Conservation (phyloP, 2,113 vertebrate genomes). For the Myotis yumanensis region DNA sequence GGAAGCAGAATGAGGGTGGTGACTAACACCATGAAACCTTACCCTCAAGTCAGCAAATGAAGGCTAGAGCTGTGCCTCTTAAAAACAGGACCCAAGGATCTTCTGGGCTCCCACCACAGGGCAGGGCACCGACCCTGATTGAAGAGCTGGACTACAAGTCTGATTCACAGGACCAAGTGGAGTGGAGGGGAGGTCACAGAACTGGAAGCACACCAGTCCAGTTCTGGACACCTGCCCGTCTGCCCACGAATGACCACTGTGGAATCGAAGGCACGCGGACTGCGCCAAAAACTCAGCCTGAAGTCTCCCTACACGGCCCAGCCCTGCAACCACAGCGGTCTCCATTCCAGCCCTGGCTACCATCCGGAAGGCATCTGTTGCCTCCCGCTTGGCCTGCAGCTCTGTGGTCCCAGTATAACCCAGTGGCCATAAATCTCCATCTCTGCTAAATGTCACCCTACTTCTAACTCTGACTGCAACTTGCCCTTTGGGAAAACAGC, state of each 20-base stretch:
- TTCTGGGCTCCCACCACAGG: not conserved
- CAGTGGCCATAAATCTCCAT: conserved; percentile 39
- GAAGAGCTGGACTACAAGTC: not conserved
- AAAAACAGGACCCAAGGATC: not conserved
- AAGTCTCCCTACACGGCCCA: not conserved
- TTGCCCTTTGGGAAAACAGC: conserved; percentile 59
- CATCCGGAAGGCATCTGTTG: not conserved
- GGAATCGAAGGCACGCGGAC: not conserved
- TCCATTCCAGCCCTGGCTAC: not conserved
- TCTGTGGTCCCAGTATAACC: conserved; percentile 33
- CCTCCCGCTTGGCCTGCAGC: not conserved
- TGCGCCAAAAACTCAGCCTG: not conserved
- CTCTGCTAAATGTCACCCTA: conserved; percentile 48
- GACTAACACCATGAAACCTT: not conserved
- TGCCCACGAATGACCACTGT: conserved; percentile 47
- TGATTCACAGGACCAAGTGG: not conserved
- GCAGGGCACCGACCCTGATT: not conserved
- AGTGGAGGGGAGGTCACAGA: not conserved
- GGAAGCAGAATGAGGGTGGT: not conserved
- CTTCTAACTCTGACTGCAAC: conserved; percentile 57
- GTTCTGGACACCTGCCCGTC: conserved; percentile 54
- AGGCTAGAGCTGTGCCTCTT: not conserved
- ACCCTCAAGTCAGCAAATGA: not conserved
- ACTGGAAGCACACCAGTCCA: conserved; percentile 26
- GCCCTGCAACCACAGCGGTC: not conserved